These are phyloP conservation scores for Dione juno DNA, from an alignment of 2,888 invertebrate species.

Conservation along the genomic window DNA sequence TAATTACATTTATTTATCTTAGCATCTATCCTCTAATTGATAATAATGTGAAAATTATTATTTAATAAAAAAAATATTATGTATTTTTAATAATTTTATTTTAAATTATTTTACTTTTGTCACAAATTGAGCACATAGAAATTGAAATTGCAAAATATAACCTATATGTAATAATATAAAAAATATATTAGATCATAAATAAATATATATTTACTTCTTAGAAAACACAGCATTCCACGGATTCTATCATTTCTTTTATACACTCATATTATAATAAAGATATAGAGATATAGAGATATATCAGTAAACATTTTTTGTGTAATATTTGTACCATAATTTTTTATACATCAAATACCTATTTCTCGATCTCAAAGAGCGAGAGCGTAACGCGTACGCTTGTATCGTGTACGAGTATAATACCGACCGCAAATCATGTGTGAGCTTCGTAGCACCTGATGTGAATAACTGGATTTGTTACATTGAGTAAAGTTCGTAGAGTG, in stretches of 20 bases:
- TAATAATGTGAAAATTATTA: too few relatives aligned
- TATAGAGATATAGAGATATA: too few relatives aligned
- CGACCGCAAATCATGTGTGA: slow-evolving; percentile 42
- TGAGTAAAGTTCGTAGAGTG: slow-evolving; percentile 18
- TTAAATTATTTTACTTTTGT: too few relatives aligned
- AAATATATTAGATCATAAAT: too few relatives aligned
- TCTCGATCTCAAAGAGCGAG: slow-evolving; percentile 11
- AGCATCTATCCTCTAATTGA: background rate
- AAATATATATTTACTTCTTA: too few relatives aligned
- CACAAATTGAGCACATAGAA: too few relatives aligned
- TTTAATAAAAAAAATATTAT: too few relatives aligned
- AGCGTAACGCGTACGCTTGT: slow-evolving; percentile 34
- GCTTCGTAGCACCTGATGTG: slow-evolving; percentile 37
- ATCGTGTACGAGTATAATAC: slow-evolving; percentile 35
- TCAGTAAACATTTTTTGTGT: background rate
- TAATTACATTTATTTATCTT: background rate
- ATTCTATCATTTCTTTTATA: background rate
- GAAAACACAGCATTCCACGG: too few relatives aligned
- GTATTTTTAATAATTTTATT: too few relatives aligned
- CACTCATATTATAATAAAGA: background rate
- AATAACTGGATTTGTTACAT: slow-evolving; percentile 32
- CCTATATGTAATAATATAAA: too few relatives aligned
- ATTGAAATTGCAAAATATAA: too few relatives aligned
- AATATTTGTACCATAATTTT: slow-evolving; percentile 1
- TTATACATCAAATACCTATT: slow-evolving; percentile 6